Percentiles rank a stretch among this genome's conserved stretches.
Evolutionary conservation across 2,113 vertebrate species (phyloP).

Genomic region (Aegithalos caudatus): DNA sequence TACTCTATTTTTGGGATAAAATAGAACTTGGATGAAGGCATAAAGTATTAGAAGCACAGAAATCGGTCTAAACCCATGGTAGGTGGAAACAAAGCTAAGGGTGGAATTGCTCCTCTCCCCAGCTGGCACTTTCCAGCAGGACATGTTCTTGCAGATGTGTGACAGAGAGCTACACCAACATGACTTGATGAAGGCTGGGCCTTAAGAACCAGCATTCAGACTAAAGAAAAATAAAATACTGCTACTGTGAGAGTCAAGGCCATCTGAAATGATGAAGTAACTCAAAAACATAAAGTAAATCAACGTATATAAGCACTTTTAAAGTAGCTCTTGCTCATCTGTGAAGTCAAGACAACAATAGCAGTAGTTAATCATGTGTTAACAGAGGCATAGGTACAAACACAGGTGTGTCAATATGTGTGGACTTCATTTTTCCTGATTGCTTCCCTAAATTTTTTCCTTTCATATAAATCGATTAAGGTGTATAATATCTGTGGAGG

Average conservation of each 20-base stretch:
- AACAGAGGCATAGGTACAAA: background rate
- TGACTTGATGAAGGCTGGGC: background rate
- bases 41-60: background rate
- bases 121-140: background rate
- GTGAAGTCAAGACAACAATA: background rate
- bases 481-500: background rate
- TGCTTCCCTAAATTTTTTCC: background rate
- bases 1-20: background rate
- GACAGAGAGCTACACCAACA: background rate
- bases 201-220: background rate
- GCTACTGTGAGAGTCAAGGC: background rate
- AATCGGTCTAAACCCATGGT: background rate
- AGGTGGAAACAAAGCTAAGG: background rate
- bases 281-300: background rate
- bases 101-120: background rate
- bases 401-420: background rate
- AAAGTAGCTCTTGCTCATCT: background rate
- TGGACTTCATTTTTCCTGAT: background rate
- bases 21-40: background rate
- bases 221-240: background rate
- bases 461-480: background rate
- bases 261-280: background rate
- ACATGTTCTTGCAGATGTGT: background rate
- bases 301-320: background rate
- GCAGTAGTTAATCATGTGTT: background rate